Conservation (phyloP, 2,888 invertebrate genomes). For the Creontiades dilutus region DNA sequence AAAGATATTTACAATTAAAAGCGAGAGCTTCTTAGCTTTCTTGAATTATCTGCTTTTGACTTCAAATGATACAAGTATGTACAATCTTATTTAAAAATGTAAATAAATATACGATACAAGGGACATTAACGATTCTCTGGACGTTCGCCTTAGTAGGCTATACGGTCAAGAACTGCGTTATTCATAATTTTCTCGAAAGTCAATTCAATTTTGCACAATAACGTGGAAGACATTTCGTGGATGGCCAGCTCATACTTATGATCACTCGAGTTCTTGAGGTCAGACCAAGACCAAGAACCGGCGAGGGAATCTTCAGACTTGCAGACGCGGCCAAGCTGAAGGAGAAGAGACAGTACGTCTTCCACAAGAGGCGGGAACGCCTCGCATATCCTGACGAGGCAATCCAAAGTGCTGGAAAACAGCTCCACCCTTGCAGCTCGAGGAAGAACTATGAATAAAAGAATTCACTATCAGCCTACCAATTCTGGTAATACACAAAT, state of each 20-base stretch:
- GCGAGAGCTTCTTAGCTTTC: too few relatives aligned
- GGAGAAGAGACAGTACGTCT: slow-evolving; percentile 90
- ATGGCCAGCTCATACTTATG: not conserved
- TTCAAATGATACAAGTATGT: not conserved
- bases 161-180: slow-evolving; percentile 79
- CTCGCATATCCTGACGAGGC: slow-evolving; percentile 90
- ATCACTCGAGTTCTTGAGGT: slow-evolving; percentile 18
- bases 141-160: slow-evolving; percentile 43
- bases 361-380: slow-evolving; percentile 96
- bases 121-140: not conserved
- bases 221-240: slow-evolving; percentile 43
- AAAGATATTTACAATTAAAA: too few relatives aligned
- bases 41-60: too few relatives aligned
- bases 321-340: slow-evolving; percentile 91
- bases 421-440: slow-evolving; percentile 88
- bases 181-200: slow-evolving; percentile 79
- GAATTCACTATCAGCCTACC: not conserved
- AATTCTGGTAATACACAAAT: too few relatives aligned
- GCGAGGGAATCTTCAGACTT: slow-evolving; percentile 91
- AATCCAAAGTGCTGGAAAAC: slow-evolving; percentile 91
- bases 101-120: not conserved
- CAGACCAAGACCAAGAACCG: slow-evolving; percentile 74
- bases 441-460: slow-evolving; percentile 83
- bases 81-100: not conserved
- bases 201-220: slow-evolving; percentile 78